Percentiles rank a stretch among this genome's conserved stretches.
These are phyloP conservation scores for Agapetus fuscipes DNA, from an alignment of 2,888 invertebrate genomes.

Conservation along the genomic window DNA sequence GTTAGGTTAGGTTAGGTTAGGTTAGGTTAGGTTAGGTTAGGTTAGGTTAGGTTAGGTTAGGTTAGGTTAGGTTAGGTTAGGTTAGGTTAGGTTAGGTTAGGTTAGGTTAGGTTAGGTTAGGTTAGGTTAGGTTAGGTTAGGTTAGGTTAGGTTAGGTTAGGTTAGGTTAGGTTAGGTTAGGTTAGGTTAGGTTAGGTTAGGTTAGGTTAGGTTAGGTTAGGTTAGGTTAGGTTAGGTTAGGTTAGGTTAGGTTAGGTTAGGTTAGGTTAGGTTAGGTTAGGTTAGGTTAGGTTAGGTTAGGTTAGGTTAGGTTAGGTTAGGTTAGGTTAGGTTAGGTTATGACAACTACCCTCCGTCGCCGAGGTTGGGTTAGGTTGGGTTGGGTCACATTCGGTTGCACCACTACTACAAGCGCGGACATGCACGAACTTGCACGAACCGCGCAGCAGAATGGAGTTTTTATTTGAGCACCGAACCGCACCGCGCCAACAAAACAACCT, in stretches of 20 bases:
- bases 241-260: conserved; percentile 23
- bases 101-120: conserved; percentile 23
- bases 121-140: conserved; percentile 25
- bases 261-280: conserved; percentile 22
- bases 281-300: conserved; percentile 21
- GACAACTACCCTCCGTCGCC: no score
- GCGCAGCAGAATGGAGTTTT: no score
- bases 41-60: no score
- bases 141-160: conserved; percentile 25
- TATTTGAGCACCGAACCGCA: no score
- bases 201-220: conserved; percentile 24
- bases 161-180: conserved; percentile 24
- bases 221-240: conserved; percentile 23
- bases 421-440: no score
- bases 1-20: no score
- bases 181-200: conserved; percentile 23
- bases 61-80: conserved; percentile 23
- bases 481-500: no score
- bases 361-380: no score
- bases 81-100: conserved; percentile 21
- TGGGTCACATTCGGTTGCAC: conserved; percentile 18
- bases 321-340: conserved; percentile 17
- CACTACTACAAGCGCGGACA: no score
- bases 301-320: conserved; percentile 10
- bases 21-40: no score